These are phyloP conservation scores for Calonectris borealis DNA, from an alignment of 2,113 vertebrate species.

Conservation along the genomic window DNA sequence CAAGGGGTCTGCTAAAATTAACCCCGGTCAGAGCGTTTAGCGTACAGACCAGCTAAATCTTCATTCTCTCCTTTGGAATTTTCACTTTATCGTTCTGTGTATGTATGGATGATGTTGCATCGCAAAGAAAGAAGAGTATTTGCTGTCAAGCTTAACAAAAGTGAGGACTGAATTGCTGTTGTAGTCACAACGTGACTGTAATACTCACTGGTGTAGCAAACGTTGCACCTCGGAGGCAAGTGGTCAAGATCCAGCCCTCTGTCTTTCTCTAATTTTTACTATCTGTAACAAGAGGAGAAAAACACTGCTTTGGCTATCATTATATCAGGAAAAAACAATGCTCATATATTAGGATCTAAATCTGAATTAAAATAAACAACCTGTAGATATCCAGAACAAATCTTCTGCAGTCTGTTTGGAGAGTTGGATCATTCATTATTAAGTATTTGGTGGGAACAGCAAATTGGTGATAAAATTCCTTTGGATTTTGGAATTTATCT, in stretches of 20 bases:
- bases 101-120: background rate
- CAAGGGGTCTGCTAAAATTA: background rate
- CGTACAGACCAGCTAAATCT: background rate
- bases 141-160: background rate
- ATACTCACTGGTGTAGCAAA: conserved; percentile 25
- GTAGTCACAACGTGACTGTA: background rate
- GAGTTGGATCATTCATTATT: background rate
- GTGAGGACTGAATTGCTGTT: background rate
- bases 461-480: conserved; percentile 7
- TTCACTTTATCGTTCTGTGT: background rate
- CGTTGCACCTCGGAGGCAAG: conserved; percentile 43
- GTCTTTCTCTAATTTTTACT: background rate
- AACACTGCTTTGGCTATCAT: background rate
- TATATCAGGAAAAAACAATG: background rate
- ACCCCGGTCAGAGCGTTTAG: rapidly evolving
- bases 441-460: background rate
- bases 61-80: background rate
- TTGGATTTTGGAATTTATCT: conserved; percentile 12
- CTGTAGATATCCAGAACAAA: background rate
- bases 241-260: conserved; percentile 41
- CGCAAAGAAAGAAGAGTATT: background rate
- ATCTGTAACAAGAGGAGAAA: background rate
- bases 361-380: background rate
- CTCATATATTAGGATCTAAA: background rate
- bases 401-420: background rate